Evolutionary conservation across 2,888 invertebrate species (phyloP).

Genomic region (Phania funesta): DNA sequence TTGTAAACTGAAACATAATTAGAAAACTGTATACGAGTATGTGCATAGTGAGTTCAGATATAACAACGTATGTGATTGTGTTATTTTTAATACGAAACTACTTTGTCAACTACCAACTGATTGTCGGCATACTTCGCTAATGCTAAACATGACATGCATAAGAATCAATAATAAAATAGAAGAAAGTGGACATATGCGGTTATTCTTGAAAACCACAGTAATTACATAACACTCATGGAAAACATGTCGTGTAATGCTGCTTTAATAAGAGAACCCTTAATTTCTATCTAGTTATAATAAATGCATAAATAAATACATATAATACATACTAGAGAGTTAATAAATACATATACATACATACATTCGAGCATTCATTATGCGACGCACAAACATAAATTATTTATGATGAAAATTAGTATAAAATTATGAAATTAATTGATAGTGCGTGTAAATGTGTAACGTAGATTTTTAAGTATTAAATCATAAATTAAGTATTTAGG

Average conservation of each 20-base stretch:
- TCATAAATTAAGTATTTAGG: slow-evolving; percentile 25
- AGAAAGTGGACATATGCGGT: no score
- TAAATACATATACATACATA: neutral
- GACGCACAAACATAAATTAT: slow-evolving; percentile 75
- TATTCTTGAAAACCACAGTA: no score
- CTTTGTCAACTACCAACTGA: no score
- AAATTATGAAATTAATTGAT: slow-evolving; percentile 1
- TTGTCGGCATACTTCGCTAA: no score
- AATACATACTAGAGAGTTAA: slow-evolving; percentile 36
- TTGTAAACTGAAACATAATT: no score
- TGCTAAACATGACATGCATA: no score
- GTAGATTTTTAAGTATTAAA: slow-evolving; percentile 49
- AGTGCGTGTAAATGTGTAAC: neutral
- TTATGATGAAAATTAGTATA: slow-evolving; percentile 24
- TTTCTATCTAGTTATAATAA: neutral
- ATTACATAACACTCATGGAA: neutral
- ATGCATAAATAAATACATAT: slow-evolving; percentile 9
- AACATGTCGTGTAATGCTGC: neutral
- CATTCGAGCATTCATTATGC: slow-evolving; percentile 78
- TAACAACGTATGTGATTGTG: no score
- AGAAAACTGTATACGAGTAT: no score
- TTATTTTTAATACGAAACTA: no score
- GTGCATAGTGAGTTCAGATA: no score
- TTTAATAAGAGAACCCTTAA: neutral
- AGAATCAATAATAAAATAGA: no score